Base-by-base conservation (phyloP, 2,113 vertebrate genomes). In the Tretioscincus oriximinensis region DNA sequence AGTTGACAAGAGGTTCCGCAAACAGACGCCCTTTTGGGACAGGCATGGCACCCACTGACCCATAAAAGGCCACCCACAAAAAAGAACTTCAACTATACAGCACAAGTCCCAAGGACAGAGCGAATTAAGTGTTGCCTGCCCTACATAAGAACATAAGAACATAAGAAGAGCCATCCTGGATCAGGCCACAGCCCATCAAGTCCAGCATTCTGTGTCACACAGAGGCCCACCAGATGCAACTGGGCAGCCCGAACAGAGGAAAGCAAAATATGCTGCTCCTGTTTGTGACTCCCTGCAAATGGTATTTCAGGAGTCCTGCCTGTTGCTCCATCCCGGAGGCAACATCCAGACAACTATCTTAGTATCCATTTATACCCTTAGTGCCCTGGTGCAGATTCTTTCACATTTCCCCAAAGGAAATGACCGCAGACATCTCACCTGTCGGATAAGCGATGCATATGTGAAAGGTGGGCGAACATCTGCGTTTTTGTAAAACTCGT, bases 401-500 rank as follows among this genome's bases (percentile, higher is more conserved):
- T 9, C 41, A 54, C 65, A 68, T 60, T 61, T 35, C 54, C 29
- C n/a, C 0, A 0, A 0, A 14, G 78, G 1, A 1, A 1, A 0
- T 18, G 4, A 14, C 18, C 4, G 54, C 14, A 9, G 31, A 51
- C 24, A 12, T 87, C 97, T 97, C 92, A 99, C 98, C 94, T 99
- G 98, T 86, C 98, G 97, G 96, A 99, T 99, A 89, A 99, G 98
- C 64, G 98, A 99, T 89, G 98, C 98, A 20, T 99, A 99, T 81
- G 98, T 99, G 93, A 99, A 99, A 73, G 98, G 98, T 16, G 98
- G 98, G 89, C 98, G 96, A 88, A 99, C 98, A 2, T 99, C 98
- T 1, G 98, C 98, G 11, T 99, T 99, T 93, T 99, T 99, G 95
- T 99, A 99, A 92, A 99, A 99, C 95, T 99, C 98, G n/a, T 99